Base-by-base conservation (phyloP, 2,797 vertebrate genomes). In the Coregonus suidteri region DNA sequence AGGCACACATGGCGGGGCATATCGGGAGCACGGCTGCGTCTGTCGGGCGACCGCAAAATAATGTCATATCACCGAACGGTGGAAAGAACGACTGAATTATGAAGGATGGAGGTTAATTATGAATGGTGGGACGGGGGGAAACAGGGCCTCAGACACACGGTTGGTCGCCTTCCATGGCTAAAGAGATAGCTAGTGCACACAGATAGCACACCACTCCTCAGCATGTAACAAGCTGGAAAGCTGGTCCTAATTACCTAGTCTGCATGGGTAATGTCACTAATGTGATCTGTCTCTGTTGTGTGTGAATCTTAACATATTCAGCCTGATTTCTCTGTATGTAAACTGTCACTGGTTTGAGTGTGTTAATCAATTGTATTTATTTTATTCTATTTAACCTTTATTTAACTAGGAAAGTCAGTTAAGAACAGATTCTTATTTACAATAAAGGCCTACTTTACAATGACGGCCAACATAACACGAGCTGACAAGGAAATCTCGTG, bases 11-110 rank as follows among this genome's bases (percentile, higher is more conserved):
- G 69, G 75, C 75, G 13, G 14, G 83, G 81, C 83, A 83, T 81
- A 37, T 54, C 83, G 82, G 54, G 52, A 81, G 78, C 81, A 77
- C 78, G 9, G 41, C 9, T 47, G 41, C 9, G 41, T 47, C 41
- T 47, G 41, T 47, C 9, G 41, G 89, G 91, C 87, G 88, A 86
- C 82, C 30, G 84, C 79, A 85, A 88, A 91, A 85, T 90, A 91
- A 92, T 92, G 93, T 93, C 84, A 87, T 89, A 91, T 91, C 91
- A 92, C 88, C 78, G 85, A 85, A 91, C 88, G 90, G 91, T 88
- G 90, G 90, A 90, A 88, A 92, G 90, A 88, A 85, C 67, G 87
- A 79, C 81, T 95, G 81, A 93, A 94, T 94, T 92, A 94, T 94
- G 88, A 87, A 95, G 89, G 62, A 79, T 73, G 65, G 73, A 85